Evolutionary conservation across 2,888 invertebrate genomes (phyloP).

Genomic region (Apamea sordens): DNA sequence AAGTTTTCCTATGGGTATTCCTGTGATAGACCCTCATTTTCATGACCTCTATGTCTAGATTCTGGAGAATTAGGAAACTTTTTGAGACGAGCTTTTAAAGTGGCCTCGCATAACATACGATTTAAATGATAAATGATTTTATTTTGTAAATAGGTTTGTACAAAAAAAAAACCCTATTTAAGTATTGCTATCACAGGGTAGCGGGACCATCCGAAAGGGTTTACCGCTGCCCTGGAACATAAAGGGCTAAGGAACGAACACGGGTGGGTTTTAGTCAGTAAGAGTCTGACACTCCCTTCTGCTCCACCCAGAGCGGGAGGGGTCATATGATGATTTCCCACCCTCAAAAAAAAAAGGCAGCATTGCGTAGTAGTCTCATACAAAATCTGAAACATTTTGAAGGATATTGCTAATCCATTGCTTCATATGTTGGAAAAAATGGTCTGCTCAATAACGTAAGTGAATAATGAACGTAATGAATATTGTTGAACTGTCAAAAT

Average conservation of each 20-base stretch:
- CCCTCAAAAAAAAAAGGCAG: too few species aligned
- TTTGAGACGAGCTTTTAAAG: neutral
- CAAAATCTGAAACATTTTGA: neutral
- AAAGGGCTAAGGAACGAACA: too few species aligned
- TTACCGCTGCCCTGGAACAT: too few species aligned
- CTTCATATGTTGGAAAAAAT: neutral
- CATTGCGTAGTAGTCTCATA: neutral
- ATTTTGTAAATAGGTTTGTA: too few species aligned
- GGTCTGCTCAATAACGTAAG: neutral
- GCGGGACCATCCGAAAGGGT: too few species aligned
- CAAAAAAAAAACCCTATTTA: too few species aligned
- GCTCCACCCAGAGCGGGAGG: too few species aligned
- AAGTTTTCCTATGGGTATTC: neutral
- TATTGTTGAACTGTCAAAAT: neutral
- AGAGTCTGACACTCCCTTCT: too few species aligned
- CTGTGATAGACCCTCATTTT: neutral
- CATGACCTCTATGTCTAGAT: neutral
- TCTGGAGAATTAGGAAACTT: neutral
- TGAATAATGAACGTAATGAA: neutral
- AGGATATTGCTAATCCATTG: neutral
- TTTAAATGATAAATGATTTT: too few species aligned
- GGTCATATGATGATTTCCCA: too few species aligned
- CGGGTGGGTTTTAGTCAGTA: too few species aligned
- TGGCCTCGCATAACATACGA: neutral
- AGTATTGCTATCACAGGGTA: too few species aligned